Conservation (phyloP, 2,888 invertebrate species). For the Apamea sordens region DNA sequence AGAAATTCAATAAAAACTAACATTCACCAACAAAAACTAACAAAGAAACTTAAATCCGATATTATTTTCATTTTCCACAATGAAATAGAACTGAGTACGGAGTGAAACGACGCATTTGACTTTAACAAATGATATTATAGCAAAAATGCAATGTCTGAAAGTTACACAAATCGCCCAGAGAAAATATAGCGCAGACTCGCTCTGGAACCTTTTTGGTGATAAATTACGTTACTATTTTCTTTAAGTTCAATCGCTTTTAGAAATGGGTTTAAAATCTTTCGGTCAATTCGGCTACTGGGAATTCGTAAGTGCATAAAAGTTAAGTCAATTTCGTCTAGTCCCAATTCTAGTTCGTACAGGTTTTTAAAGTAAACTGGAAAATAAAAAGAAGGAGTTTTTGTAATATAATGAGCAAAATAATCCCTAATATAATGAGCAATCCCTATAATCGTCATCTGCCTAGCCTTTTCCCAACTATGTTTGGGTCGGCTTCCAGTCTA, state of each 20-base stretch:
- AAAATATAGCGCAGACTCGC: slow-evolving; percentile 57
- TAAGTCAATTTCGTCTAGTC: slow-evolving; percentile 11
- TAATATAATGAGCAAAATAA: neutral
- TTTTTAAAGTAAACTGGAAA: neutral
- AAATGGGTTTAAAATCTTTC: slow-evolving; percentile 42
- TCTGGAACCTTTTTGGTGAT: slow-evolving; percentile 59
- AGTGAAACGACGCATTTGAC: slow-evolving; percentile 71
- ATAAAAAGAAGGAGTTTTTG: neutral
- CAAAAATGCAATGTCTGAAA: slow-evolving; percentile 64
- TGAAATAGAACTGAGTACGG: slow-evolving; percentile 59
- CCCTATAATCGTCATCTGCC: too few relatives aligned
- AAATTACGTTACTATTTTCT: slow-evolving; percentile 58
- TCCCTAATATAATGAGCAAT: too few relatives aligned
- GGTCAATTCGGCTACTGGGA: slow-evolving; percentile 13
- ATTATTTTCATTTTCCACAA: slow-evolving; percentile 61
- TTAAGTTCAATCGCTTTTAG: slow-evolving; percentile 50
- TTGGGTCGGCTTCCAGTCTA: too few relatives aligned
- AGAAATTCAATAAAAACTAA: slow-evolving; percentile 38
- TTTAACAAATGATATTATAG: slow-evolving; percentile 69
- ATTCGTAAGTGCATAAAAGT: slow-evolving; percentile 28
- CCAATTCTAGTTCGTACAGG: neutral
- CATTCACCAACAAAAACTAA: slow-evolving; percentile 35
- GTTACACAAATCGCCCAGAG: slow-evolving; percentile 58
- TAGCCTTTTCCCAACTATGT: too few relatives aligned
- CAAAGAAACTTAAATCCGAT: slow-evolving; percentile 57